Base-by-base conservation (phyloP, 2,113 vertebrate species). In the Taxidea taxus region DNA sequence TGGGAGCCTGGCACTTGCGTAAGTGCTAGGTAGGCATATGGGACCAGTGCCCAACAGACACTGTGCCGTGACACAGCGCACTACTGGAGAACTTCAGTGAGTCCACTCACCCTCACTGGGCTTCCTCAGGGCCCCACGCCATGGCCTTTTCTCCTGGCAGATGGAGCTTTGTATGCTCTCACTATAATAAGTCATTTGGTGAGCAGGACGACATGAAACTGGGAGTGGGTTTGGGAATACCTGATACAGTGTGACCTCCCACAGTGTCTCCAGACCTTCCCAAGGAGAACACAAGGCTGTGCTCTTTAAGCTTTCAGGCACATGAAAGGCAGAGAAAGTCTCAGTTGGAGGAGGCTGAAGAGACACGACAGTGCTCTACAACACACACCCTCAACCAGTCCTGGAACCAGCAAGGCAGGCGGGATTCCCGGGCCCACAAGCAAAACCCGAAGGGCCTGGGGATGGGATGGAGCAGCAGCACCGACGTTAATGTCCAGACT, bases 401-500 rank as follows among this genome's bases (percentile, higher is more conserved):
- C 54, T 23, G 2, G 31, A 47, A 16, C 6, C 21, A 81, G 27
- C 74, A 44, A 39, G 49, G 16, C 34, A n/a, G 39, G n/a, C 12
- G 11, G 56, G 56, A 6, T 4, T 34, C 16, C 7, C 0, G 12
- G 77, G 27, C 21, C 4, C 4, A 15, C 0, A 10, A n/a, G 39
- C 27, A 66, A 39, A 29, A 21, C 11, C 25, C 4, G 4, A 47
- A n/a, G 27, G 56, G 83, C 18, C 31, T 0, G 0, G 1, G 34
- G n/a, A 39, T 0, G 10, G 25, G 31, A 54, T 0, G 6, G 42
- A 54, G n/a, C 2, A 2, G 29, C 16, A 5, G 44, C 1, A 3
- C 0, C 2, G 3, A 7, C 1, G n/a, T 9, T 1, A 20, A 5
- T 1, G 14, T 0, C 39, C 21, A 3, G n/a, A 18, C 0, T 2